Percentiles rank a stretch among this genome's conserved stretches.
Evolutionary conservation across 2,797 vertebrate genomes (phyloP).

Genomic region (Nasua narica): DNA sequence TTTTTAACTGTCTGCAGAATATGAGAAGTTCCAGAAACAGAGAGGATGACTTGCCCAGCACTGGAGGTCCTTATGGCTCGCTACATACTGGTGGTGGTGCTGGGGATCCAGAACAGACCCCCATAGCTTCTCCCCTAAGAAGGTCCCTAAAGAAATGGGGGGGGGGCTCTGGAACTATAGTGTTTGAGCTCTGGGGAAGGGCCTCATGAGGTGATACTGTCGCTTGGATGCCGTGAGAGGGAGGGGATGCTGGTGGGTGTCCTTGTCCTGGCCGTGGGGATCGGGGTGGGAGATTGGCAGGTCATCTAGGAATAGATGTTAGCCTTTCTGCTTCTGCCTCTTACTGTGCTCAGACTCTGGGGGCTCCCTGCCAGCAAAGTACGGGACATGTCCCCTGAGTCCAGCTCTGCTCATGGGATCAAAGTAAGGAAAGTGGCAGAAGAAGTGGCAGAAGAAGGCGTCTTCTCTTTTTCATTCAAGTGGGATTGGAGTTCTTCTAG

Average conservation of each 20-base stretch:
- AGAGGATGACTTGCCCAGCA: not conserved
- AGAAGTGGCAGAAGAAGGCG: not conserved
- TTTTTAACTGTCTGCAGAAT: constrained; percentile 7
- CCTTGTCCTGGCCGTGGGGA: not conserved
- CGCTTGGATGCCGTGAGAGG: not conserved
- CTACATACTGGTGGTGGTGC: not conserved
- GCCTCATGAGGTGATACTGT: not conserved
- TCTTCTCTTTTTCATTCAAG: not conserved
- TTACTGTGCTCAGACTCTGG: not conserved
- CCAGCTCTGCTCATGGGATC: not conserved
- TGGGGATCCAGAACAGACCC: not conserved
- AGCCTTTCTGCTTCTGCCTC: not conserved
- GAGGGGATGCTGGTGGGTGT: not conserved
- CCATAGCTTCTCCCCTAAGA: not conserved
- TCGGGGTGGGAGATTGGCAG: not conserved
- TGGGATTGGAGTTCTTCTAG: not conserved
- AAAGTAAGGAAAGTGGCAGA: not conserved
- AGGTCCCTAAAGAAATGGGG: not conserved
- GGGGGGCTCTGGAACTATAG: too few relatives aligned
- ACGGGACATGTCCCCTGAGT: not conserved
- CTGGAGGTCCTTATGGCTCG: not conserved
- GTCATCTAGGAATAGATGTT: not conserved
- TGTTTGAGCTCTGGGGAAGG: not conserved
- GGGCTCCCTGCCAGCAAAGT: not conserved
- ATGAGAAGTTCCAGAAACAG: not conserved